Base-by-base conservation (phyloP, 2,113 vertebrate genomes). In the Ochotona curzoniae region DNA sequence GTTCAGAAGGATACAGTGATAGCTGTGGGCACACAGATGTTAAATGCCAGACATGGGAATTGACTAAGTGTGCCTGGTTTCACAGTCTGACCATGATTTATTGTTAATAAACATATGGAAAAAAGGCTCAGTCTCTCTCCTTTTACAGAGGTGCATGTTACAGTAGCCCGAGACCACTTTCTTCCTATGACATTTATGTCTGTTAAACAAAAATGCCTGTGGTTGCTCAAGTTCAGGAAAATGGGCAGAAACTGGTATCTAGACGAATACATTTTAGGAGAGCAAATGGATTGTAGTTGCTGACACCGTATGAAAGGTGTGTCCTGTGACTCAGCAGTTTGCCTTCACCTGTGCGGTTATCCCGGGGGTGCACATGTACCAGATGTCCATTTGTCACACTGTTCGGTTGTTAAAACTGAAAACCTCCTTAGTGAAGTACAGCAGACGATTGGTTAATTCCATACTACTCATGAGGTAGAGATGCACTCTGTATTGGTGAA, bases 31-130 rank as follows among this genome's bases (percentile, higher is more conserved):
- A 38, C 73, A 75, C 64, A 79, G 83, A 70, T 86, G 64, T 61
- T 85, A 67, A 93, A 90, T 47, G 38, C n/a, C 18, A 49, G 89
- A 73, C 57, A n/a, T 44, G 82, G 26, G 70, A 93, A 92, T 79
- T 71, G 18, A 60, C 57, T 92, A 74, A n/a, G 20, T 32, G 15
- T 66, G 54, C 32, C 57, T 80, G 79, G 20, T 83, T 73, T 86
- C 51, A 3, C 2, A 13, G 5, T 28, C 35, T 47, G 67, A 69
- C 49, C n/a, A 4, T 30, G 25, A 47, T 61, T 30, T 30, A 78
- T n/a, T 54, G 21, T 74, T 93, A 71, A 47, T 90, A 80, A 86
- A 78, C 61, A 82, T 28, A 32, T 0, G 61, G 61, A 60, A 82
- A 92, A 85, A 89, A 93, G 28, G 32, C 51, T 61, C 10, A n/a